These are phyloP conservation scores for Clangula hyemalis DNA, from an alignment of 2,797 vertebrate genomes.

Conservation along the genomic window DNA sequence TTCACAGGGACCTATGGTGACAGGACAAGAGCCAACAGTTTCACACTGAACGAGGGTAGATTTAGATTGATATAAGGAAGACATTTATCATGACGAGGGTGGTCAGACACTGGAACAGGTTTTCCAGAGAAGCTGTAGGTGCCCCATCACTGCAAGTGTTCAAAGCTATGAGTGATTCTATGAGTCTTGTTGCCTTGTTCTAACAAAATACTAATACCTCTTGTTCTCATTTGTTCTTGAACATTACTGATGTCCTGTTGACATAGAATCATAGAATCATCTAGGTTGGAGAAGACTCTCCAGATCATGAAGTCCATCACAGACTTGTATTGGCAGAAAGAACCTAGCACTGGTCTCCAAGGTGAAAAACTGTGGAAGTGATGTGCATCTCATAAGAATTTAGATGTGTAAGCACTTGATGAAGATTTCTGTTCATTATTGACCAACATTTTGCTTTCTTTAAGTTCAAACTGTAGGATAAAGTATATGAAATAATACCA, in stretches of 20 bases:
- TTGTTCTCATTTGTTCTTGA: background rate
- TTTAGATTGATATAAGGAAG: background rate
- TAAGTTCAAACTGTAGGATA: background rate
- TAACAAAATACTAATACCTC: background rate
- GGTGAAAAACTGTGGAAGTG: background rate
- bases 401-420: background rate
- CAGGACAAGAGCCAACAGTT: background rate
- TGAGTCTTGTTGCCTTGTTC: background rate
- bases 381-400: accelerated
- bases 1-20: background rate
- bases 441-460: background rate
- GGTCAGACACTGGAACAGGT: background rate
- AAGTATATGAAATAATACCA: background rate
- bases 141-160: background rate
- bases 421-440: background rate
- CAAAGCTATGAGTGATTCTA: background rate
- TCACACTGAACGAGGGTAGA: background rate
- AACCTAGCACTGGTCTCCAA: background rate
- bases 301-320: background rate
- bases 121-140: background rate
- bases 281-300: background rate
- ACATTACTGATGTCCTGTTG: background rate
- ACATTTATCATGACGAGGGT: background rate
- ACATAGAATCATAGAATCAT: background rate
- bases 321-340: slow-evolving; percentile 5